These are phyloP conservation scores for Melierax canorus DNA, from an alignment of 2,113 vertebrate genomes.

Conservation along the genomic window DNA sequence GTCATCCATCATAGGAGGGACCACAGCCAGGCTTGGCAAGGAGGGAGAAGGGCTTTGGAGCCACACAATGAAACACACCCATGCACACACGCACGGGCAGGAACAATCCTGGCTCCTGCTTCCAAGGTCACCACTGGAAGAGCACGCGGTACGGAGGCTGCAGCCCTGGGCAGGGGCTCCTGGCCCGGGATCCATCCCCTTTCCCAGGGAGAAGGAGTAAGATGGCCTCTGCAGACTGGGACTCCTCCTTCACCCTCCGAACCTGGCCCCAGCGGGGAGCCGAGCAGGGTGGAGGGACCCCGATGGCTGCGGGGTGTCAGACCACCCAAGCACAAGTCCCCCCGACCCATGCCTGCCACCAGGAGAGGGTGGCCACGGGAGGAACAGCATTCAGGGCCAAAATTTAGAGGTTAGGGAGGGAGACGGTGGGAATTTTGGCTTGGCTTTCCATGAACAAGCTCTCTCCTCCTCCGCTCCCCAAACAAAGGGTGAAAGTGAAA, in stretches of 20 bases:
- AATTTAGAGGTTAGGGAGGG: background rate
- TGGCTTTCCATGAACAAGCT: background rate
- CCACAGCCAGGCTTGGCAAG: conserved; percentile 30
- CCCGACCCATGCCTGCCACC: rapidly evolving
- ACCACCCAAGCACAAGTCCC: background rate
- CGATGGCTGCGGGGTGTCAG: background rate
- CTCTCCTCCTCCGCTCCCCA: background rate
- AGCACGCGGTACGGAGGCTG: background rate
- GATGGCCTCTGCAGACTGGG: background rate
- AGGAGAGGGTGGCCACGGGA: background rate
- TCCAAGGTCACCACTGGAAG: background rate
- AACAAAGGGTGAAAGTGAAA: background rate
- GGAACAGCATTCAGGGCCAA: background rate
- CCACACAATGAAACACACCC: background rate
- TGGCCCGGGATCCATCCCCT: background rate
- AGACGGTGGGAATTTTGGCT: background rate
- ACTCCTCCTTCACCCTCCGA: background rate
- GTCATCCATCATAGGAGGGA: background rate
- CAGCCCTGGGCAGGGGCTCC: background rate
- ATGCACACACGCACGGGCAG: background rate
- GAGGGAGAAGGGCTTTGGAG: background rate
- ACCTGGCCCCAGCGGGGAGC: rapidly evolving
- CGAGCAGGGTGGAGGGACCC: background rate
- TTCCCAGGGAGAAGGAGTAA: background rate
- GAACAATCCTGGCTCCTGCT: background rate